Evolutionary conservation across 2,113 vertebrate species (phyloP), one percentile per base, ranked within the genome.

Genomic region (Nycticebus coucang): DNA sequence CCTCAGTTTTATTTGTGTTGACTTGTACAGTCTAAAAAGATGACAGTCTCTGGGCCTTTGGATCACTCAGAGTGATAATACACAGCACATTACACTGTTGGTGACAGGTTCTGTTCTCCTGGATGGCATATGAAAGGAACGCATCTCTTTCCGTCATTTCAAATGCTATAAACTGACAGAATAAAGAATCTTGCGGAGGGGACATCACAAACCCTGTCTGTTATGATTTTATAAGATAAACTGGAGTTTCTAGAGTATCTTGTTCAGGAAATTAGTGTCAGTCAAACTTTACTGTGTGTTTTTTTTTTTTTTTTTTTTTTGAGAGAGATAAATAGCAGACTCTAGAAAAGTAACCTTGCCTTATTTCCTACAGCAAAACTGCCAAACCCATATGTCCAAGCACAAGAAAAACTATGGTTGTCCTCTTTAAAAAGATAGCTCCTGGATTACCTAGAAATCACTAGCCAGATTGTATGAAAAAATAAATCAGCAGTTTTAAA

Each of bases 1-100:
- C 98, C 99, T 99, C 99, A 97, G 99, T 99, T 99, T 99, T 99
- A 99, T 99, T 99, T 99, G 99, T 99, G 99, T 99, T 99, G 99
- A 99, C 99, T 99, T 98, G 99, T 99, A 99, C 98, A 98, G 99
- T 99, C 99, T 98, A 99, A 98, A 99, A 98, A 99, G 99, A 99
- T 99, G 99, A 99, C 99, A 99, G 99, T 98, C 99, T 98, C 98
- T 94, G 97, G 98, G 99, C 98, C 98, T 98, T 98, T 95, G 99
- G 99, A 99, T 99, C 99, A 99, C 99, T 99, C 99, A 99, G 98
- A 98, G 99, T 99, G 99, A 99, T 99, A 99, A 99, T 99, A 99
- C 98, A 99, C 98, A 98, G 98, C 98, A 98, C 98, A 98, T 98
- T 98, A 98, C 98, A 98, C 98, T 97, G 98, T 98, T 98, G 99